These are phyloP conservation scores for Heliconius ismenius DNA, from an alignment of 2,888 invertebrate species.

Conservation along the genomic window DNA sequence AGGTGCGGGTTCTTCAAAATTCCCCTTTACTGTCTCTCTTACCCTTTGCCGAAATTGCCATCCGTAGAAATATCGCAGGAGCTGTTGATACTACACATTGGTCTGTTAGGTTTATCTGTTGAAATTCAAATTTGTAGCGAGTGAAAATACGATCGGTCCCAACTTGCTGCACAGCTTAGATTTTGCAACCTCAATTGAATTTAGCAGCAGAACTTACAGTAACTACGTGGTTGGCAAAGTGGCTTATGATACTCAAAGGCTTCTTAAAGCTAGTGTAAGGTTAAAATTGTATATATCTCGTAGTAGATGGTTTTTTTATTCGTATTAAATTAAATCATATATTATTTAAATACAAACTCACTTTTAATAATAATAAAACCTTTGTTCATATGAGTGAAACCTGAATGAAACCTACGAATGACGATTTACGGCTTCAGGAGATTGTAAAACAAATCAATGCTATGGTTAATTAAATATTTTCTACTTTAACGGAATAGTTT, in stretches of 20 bases:
- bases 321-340: no score
- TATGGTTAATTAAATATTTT: background rate
- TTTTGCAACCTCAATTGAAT: constrained; percentile 74
- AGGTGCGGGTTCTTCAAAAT: constrained; percentile 35
- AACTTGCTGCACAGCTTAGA: constrained; percentile 74
- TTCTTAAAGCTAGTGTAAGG: constrained; percentile 21
- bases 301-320: background rate
- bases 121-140: constrained; percentile 76
- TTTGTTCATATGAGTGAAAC: background rate
- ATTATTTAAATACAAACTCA: background rate
- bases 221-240: constrained; percentile 50
- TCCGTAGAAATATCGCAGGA: constrained; percentile 44
- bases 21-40: constrained; percentile 20
- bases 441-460: background rate
- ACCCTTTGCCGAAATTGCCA: constrained; percentile 36
- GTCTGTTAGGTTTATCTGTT: constrained; percentile 68
- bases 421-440: no score
- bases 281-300: background rate
- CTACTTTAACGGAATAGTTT: background rate
- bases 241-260: constrained; percentile 51
- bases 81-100: constrained; percentile 66
- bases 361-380: background rate
- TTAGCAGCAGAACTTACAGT: constrained; percentile 57
- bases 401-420: background rate
- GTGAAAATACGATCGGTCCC: constrained; percentile 72